Percentiles rank a stretch among this genome's conserved stretches.
Evolutionary conservation across 2,888 invertebrate species (phyloP).

Genomic region (Dichetophora obliterata): DNA sequence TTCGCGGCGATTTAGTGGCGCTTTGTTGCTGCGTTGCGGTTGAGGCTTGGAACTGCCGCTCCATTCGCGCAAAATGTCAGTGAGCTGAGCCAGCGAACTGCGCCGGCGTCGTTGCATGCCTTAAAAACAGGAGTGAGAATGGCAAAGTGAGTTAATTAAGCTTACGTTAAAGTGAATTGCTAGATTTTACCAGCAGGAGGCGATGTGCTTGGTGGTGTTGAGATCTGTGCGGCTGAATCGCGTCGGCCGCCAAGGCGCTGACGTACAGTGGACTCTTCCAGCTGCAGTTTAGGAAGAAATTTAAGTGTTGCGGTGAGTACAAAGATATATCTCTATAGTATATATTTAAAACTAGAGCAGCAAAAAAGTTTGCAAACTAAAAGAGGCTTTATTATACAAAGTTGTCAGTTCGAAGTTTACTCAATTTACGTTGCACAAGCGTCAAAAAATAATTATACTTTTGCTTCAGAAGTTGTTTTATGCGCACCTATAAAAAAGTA

Average conservation of each 20-base stretch:
- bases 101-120: conserved; percentile 81
- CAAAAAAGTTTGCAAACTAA: neutral
- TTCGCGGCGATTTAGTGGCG: conserved; percentile 85
- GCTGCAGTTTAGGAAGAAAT: conserved; percentile 46
- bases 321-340: neutral
- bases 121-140: conserved; percentile 50
- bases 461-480: too few relatives aligned
- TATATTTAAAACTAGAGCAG: too few relatives aligned
- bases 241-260: conserved; percentile 87
- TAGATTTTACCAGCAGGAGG: conserved; percentile 69
- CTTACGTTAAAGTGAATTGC: neutral
- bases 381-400: too few relatives aligned
- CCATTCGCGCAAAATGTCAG: conserved; percentile 91
- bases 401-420: too few relatives aligned
- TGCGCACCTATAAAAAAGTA: too few relatives aligned
- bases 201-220: conserved; percentile 86
- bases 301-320: neutral
- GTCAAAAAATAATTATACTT: too few relatives aligned
- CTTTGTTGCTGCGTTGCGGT: conserved; percentile 64
- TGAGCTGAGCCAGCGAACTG: conserved; percentile 88
- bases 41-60: conserved; percentile 74
- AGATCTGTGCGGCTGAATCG: conserved; percentile 93
- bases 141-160: neutral
- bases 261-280: conserved; percentile 86
- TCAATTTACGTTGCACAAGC: too few relatives aligned